These are phyloP conservation scores for Petaurus breviceps DNA, from an alignment of 2,113 vertebrate species.

Conservation along the genomic window DNA sequence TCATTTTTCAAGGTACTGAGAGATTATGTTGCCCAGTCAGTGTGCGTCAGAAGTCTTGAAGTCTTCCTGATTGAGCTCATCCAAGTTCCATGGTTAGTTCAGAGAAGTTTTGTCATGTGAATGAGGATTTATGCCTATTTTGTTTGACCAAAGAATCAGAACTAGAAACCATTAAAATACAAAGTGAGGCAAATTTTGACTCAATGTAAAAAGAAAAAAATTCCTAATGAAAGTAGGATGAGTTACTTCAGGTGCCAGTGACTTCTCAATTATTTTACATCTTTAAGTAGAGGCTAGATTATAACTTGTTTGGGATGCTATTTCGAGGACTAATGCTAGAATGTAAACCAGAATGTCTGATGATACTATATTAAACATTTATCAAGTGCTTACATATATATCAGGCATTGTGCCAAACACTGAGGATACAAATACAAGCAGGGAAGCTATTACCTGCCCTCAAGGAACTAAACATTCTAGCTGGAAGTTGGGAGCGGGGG, in stretches of 20 bases:
- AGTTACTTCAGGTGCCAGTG: neutral
- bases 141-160: neutral
- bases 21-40: neutral
- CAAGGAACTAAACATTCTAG: neutral
- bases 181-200: neutral
- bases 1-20: neutral
- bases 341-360: neutral
- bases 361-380: neutral
- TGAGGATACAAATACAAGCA: neutral
- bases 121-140: neutral
- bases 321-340: neutral
- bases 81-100: neutral
- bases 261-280: neutral
- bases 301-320: neutral
- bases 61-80: neutral
- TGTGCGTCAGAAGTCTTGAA: neutral
- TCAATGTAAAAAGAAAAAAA: neutral
- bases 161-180: neutral
- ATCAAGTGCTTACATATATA: neutral
- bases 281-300: neutral
- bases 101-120: neutral
- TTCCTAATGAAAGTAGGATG: neutral
- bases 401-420: neutral
- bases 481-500: neutral
- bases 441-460: neutral